A percentile compares a stretch with the other conserved stretches of the same genome.
Evolutionary conservation across 2,797 vertebrate genomes (phyloP).

Genomic region (Squalus acanthias): DNA sequence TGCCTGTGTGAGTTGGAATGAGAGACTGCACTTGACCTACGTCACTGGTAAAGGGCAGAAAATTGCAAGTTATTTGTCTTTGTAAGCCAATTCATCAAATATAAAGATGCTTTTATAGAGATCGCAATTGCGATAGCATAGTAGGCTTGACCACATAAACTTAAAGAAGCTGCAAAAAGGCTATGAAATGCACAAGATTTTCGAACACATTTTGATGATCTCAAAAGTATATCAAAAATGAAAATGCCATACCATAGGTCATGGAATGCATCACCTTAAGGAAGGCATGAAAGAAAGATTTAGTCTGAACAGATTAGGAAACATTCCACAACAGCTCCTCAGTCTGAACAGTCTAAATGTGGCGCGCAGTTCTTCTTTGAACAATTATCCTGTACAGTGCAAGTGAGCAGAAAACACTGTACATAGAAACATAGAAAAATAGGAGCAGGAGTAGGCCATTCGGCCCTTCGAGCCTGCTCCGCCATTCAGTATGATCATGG

Average conservation of each 20-base stretch:
- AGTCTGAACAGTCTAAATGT: background rate
- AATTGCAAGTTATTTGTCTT: background rate
- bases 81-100: background rate
- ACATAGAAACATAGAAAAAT: background rate
- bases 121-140: background rate
- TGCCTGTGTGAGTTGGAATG: background rate
- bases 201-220: background rate
- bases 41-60: background rate
- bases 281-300: background rate
- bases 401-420: background rate
- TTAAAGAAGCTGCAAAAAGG: background rate
- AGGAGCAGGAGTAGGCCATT: too few relatives aligned
- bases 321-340: background rate
- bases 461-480: too few relatives aligned
- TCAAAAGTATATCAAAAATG: background rate
- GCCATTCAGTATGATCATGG: too few relatives aligned
- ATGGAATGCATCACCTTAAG: background rate
- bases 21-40: background rate
- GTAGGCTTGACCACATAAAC: background rate
- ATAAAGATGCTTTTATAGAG: background rate
- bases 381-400: background rate
- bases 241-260: background rate
- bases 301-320: background rate
- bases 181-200: background rate
- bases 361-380: background rate